These are phyloP conservation scores for Sericinus montela DNA, from an alignment of 2,888 invertebrate species.

Conservation along the genomic window DNA sequence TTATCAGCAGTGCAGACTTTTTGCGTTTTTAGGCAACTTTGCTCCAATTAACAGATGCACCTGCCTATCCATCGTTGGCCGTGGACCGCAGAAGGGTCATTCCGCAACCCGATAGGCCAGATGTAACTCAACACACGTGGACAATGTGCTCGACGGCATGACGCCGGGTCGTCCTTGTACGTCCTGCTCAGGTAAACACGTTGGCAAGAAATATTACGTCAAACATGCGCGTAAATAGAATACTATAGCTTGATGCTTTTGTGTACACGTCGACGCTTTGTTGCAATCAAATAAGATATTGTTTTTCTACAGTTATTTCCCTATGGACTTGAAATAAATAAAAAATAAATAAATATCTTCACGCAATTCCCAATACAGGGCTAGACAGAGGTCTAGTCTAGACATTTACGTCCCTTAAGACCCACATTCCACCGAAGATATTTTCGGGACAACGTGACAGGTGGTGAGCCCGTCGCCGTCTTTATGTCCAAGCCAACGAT, in stretches of 20 bases:
- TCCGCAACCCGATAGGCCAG: slow-evolving; percentile 10
- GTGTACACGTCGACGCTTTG: neutral
- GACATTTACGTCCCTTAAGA: no score
- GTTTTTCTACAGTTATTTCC: no score
- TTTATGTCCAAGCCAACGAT: no score
- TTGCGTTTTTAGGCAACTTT: neutral
- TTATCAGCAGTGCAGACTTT: no score
- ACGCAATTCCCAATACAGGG: no score
- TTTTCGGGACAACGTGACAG: no score
- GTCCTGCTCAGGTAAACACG: neutral
- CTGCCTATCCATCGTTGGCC: neutral
- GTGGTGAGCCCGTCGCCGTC: no score
- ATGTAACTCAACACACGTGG: slow-evolving; percentile 1
- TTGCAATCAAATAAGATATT: neutral
- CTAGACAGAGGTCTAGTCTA: no score
- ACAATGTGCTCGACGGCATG: slow-evolving; percentile 11
- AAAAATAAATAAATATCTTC: no score
- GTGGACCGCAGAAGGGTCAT: slow-evolving; percentile 5
- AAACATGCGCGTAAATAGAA: neutral
- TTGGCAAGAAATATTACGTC: neutral
- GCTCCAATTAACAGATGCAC: slow-evolving; percentile 15
- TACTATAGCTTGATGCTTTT: neutral
- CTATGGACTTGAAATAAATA: no score
- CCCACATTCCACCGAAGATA: no score
- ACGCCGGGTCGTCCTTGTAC: slow-evolving; percentile 9